Conservation (phyloP, 64 coral and sea anemone species). For the Acropora yongei region DNA sequence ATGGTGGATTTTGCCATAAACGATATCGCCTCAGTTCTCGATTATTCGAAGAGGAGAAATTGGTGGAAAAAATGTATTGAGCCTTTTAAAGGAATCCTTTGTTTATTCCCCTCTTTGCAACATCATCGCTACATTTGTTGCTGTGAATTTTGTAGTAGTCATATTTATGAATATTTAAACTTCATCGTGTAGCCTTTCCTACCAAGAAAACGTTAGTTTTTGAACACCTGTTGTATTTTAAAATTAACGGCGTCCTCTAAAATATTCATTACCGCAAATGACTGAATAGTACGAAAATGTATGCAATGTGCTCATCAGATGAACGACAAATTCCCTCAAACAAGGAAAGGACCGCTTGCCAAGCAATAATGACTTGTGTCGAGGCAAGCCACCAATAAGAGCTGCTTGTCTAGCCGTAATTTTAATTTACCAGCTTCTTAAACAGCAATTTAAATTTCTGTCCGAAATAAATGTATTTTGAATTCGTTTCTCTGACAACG, state of each 20-base stretch:
- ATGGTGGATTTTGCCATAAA: too few relatives aligned
- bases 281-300: too few relatives aligned
- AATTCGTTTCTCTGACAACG: conserved; percentile 20
- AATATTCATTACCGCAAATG: too few relatives aligned
- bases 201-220: neutral
- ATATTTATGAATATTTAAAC: conserved; percentile 29
- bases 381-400: conserved; percentile 6
- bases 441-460: conserved; percentile 51
- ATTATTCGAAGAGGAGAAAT: too few relatives aligned
- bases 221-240: neutral
- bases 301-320: neutral
- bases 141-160: neutral
- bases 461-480: conserved; percentile 5
- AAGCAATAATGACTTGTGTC: conserved; percentile 21
- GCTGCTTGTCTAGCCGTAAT: neutral
- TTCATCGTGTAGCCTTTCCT: neutral
- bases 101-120: neutral
- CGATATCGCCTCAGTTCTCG: too few relatives aligned
- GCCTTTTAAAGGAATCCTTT: neutral
- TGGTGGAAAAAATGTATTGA: too few relatives aligned
- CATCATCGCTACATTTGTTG: neutral
- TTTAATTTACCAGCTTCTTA: conserved; percentile 5
- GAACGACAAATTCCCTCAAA: neutral
- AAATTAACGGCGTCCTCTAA: neutral
- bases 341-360: neutral